phyloP scores from a whole-genome alignment of 2,888 invertebrate species.

The Lycophotia porphyrea region DNA sequence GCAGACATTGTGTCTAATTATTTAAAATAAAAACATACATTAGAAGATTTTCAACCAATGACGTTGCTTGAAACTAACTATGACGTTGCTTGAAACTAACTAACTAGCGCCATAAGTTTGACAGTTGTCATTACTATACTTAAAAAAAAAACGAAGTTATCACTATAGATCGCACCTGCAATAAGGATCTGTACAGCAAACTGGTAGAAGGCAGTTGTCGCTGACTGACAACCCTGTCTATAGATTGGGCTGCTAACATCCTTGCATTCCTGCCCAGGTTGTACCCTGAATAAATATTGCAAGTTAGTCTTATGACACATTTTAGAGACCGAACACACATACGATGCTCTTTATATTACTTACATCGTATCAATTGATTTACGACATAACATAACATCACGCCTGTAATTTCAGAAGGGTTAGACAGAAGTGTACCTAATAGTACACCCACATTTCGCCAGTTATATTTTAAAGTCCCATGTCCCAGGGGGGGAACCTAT shows the following conservation, averaged over 20 bases:
- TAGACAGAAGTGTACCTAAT: too few relatives aligned
- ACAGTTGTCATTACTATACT: neutral
- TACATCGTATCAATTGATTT: neutral
- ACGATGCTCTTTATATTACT: neutral
- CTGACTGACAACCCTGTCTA: constrained; percentile 91
- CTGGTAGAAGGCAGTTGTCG: constrained; percentile 91
- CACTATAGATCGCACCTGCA: constrained; percentile 89
- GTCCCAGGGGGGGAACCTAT: too few relatives aligned
- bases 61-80: neutral
- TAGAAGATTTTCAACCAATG: neutral
- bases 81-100: too few relatives aligned
- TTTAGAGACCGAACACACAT: neutral
- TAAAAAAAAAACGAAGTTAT: neutral
- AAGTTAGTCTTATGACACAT: neutral
- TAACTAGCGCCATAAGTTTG: neutral
- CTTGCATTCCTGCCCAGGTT: constrained; percentile 94
- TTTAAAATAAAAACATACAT: neutral
- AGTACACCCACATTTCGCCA: too few relatives aligned
- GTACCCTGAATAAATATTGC: constrained; percentile 72
- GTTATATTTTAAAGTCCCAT: too few relatives aligned
- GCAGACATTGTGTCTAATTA: too few relatives aligned
- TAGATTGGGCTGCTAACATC: constrained; percentile 96
- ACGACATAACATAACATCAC: too few relatives aligned
- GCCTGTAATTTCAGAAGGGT: too few relatives aligned
- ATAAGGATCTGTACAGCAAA: constrained; percentile 94